phyloP scores from a whole-genome alignment of 2,797 vertebrate genomes.

The Dromococcyx pavoninus region DNA sequence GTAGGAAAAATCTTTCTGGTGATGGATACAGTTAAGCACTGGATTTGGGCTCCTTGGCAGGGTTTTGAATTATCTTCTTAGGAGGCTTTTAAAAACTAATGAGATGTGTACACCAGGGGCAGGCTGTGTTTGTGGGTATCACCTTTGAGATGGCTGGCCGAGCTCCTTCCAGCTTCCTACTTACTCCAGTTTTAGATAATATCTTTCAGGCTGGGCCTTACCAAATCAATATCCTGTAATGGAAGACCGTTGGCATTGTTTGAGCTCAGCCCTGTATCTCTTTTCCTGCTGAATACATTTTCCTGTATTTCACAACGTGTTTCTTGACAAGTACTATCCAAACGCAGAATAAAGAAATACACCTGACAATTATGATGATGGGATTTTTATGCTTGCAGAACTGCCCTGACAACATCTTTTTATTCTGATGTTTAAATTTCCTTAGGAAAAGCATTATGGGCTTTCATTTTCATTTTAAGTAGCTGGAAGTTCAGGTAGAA shows the following conservation, averaged over 20 bases:
- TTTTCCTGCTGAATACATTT: not conserved
- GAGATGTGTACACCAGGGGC: not conserved
- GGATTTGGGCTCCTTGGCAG: not conserved
- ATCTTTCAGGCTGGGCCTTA: not conserved
- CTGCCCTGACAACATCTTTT: not conserved
- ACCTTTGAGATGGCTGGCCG: not conserved
- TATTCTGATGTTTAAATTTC: not conserved
- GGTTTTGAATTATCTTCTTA: not conserved
- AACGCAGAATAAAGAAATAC: not conserved
- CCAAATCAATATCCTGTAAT: not conserved
- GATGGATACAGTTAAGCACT: not conserved
- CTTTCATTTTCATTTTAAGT: not conserved
- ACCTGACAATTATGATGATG: not conserved
- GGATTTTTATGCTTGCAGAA: not conserved
- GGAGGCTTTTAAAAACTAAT: not conserved
- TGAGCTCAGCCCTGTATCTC: not conserved
- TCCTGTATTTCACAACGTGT: not conserved
- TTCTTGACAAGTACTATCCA: not conserved
- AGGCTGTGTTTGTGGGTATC: not conserved
- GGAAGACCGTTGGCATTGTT: not conserved
- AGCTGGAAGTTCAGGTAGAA: not conserved
- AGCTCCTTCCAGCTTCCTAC: not conserved
- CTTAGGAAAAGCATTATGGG: not conserved
- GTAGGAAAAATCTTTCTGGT: not conserved
- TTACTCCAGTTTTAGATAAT: fast-evolving